phyloP scores from a whole-genome alignment of 2,888 invertebrate species.

The Chesias legatella region DNA sequence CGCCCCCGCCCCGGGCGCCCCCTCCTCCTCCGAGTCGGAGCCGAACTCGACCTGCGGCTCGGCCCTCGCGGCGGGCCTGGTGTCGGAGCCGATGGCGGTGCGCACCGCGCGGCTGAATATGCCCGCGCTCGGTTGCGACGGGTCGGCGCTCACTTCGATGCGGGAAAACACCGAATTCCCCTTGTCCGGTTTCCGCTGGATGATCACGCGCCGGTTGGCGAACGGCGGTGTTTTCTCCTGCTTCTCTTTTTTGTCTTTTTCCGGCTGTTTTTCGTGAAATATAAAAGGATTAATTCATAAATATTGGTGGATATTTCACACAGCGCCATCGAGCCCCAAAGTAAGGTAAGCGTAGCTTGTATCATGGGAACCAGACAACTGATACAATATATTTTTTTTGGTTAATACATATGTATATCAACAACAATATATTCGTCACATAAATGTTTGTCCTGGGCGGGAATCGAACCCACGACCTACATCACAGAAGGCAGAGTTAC shows the following conservation, averaged over 20 bases:
- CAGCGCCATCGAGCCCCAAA: too few relatives aligned
- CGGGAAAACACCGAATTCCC: slow-evolving; percentile 50
- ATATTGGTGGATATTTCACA: too few relatives aligned
- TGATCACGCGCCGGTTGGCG: slow-evolving; percentile 59
- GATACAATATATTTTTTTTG: too few relatives aligned
- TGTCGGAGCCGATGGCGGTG: slow-evolving; percentile 43
- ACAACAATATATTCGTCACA: too few relatives aligned
- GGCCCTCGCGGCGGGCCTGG: slow-evolving; percentile 33
- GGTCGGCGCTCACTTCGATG: slow-evolving; percentile 46
- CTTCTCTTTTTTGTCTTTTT: slow-evolving; percentile 29
- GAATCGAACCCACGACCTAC: too few relatives aligned
- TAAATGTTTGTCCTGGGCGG: too few relatives aligned
- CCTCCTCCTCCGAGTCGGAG: slow-evolving; percentile 49
- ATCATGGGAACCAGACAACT: too few relatives aligned
- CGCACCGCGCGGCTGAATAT: slow-evolving; percentile 67
- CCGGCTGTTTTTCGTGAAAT: slow-evolving; percentile 23
- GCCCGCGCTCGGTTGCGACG: slow-evolving; percentile 51
- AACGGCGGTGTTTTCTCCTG: slow-evolving; percentile 33
- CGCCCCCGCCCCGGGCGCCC: slow-evolving; percentile 40
- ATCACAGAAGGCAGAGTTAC: too few relatives aligned
- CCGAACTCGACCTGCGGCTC: slow-evolving; percentile 54
- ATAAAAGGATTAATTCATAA: background rate
- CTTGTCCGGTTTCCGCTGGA: slow-evolving; percentile 50
- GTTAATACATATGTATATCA: too few relatives aligned
- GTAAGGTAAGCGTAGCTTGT: too few relatives aligned